A percentile compares a stretch with the other conserved stretches of the same genome.
phyloP scores from a whole-genome alignment of 2,797 vertebrate species.

The Crax fasciolata region DNA sequence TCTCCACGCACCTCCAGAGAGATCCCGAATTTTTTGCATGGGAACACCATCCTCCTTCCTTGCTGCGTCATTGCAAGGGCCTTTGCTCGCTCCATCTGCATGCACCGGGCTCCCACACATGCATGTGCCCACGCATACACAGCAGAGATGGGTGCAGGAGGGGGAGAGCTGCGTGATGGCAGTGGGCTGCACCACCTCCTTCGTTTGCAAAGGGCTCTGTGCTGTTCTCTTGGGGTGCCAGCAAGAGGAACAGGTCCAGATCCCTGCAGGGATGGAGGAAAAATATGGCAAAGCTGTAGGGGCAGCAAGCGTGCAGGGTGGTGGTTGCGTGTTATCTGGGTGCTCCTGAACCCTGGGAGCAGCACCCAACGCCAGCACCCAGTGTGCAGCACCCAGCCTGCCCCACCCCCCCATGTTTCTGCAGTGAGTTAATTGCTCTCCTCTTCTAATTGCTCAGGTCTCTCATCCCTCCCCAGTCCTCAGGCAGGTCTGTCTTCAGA shows the following conservation, averaged over 20 bases:
- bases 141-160: not conserved
- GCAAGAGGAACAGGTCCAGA: not conserved
- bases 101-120: not conserved
- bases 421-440: not conserved
- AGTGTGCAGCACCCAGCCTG: no score
- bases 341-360: rapidly evolving
- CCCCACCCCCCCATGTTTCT: not conserved
- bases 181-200: not conserved
- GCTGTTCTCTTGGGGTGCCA: not conserved
- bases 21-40: not conserved
- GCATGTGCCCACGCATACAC: not conserved
- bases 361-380: not conserved
- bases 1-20: constrained; percentile 52
- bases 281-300: not conserved
- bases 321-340: not conserved
- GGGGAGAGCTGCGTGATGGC: not conserved
- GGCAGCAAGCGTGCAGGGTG: not conserved
- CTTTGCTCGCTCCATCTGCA: not conserved
- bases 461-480: not conserved
- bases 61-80: not conserved
- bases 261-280: no score
- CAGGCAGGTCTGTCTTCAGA: not conserved
- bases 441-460: constrained; percentile 26
- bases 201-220: not conserved
- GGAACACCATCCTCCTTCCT: not conserved